Percentiles rank a stretch among this genome's conserved stretches.
Evolutionary conservation across 1,140 invertebrate genomes (phyloP).

Genomic region (Scaptomyza pallida): DNA sequence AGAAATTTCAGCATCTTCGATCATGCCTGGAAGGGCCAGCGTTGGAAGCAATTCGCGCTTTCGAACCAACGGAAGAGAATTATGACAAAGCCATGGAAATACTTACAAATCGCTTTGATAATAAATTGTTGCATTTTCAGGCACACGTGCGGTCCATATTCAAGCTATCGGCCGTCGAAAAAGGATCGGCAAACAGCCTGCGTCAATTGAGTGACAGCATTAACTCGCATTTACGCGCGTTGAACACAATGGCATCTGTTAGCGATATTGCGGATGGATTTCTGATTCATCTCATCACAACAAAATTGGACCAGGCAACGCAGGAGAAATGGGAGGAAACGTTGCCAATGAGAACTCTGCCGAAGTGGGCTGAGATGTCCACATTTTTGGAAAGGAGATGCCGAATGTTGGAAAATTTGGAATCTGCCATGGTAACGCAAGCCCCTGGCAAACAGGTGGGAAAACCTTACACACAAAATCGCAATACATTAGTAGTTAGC

Average conservation of each 20-base stretch:
- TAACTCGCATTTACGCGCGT: neutral
- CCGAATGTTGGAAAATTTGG: conserved; percentile 3
- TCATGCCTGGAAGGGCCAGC: too few species aligned
- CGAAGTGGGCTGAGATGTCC: neutral
- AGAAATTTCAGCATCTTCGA: too few species aligned
- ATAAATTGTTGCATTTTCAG: too few species aligned
- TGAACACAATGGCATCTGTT: too few species aligned
- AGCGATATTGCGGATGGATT: too few species aligned
- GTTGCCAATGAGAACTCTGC: neutral
- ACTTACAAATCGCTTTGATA: too few species aligned
- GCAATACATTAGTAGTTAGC: too few species aligned
- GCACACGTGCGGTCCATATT: too few species aligned
- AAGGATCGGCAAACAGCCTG: neutral
- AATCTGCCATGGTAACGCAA: neutral
- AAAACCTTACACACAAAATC: neutral
- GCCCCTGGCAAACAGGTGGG: neutral
- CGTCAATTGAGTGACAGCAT: neutral
- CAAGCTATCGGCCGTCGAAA: neutral
- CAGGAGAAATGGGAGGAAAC: neutral
- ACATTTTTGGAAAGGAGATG: conserved; percentile 1
- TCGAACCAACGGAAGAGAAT: too few species aligned
- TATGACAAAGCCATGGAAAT: too few species aligned
- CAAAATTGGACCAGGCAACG: neutral
- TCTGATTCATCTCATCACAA: neutral
- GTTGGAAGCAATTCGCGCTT: too few species aligned